Conservation (phyloP, 2,113 vertebrate species). For the Brachionichthys hirsutus region DNA sequence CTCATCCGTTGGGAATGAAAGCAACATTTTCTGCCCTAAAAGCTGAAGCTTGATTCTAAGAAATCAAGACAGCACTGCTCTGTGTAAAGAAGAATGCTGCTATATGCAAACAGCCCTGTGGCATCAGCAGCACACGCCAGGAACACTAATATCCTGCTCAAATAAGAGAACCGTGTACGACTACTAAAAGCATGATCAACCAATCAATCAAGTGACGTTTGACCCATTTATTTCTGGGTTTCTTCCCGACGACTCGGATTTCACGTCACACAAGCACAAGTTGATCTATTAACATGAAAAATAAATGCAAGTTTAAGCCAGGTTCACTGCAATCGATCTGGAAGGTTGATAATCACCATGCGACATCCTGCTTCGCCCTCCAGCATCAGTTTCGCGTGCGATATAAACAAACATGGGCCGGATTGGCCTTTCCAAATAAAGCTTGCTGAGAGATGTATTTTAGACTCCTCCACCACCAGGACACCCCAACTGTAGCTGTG, state of each 20-base stretch:
- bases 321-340: conserved; percentile 10
- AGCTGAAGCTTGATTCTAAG: conserved; percentile 53
- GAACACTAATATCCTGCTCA: conserved; percentile 41
- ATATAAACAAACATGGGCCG: not conserved
- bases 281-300: conserved; percentile 12
- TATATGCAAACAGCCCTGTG: conserved; percentile 56
- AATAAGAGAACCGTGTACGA: conserved; percentile 27
- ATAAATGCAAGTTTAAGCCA: conserved; percentile 9
- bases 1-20: conserved; percentile 57
- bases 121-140: conserved; percentile 30
- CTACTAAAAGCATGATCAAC: conserved; percentile 14
- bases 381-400: not conserved
- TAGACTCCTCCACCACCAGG: no score
- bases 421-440: not conserved
- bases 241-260: conserved; percentile 5
- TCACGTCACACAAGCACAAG: not conserved
- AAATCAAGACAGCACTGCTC: conserved; percentile 49
- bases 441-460: not conserved
- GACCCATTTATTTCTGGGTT: conserved; percentile 23
- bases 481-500: no score
- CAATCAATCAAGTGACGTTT: conserved; percentile 4
- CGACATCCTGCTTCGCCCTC: not conserved
- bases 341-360: not conserved
- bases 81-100: conserved; percentile 16
- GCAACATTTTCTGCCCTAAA: conserved; percentile 54